Evolutionary conservation across 2,113 vertebrate species (phyloP), one percentile per base, ranked within the genome.

Genomic region (Piprites chloris): DNA sequence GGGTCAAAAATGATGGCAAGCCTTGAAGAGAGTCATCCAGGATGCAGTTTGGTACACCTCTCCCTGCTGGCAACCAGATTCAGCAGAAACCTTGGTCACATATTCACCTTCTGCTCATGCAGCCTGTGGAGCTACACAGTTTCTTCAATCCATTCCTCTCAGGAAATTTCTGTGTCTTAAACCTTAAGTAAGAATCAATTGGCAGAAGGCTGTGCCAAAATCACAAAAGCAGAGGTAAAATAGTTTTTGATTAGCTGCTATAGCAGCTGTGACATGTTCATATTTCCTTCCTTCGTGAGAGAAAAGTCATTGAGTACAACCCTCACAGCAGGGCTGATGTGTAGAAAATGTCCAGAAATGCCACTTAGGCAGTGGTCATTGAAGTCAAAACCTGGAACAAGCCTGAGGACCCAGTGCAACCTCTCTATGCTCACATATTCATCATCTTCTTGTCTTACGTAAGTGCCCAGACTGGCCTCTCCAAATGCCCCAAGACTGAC

Each of bases 381-480:
- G 46, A 88, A 77, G 41, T 68, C 42, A 75, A 41, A 92, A 53
- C 22, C 66, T 61, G 26, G 6, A 74, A 65, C 33, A 75, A 72
- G 26, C 19, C 44, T 67, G 9, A 74, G 35, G 50, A 81, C 52
- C 28, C 52, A 71, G 65, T 9, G 2, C 3, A 5, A 81, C 53
- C 56, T 87, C 69, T 68, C 12, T 4, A 0, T 0, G 0, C 35
- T 91, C 42, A 35, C 58, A 81, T 85, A 85, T 92, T 72, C 52
- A 85, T 93, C 94, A 91, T 73, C 49, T 23, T 69, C 91, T 63
- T 89, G 84, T 91, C 74, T 93, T 95, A 96, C 12, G 7, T 85
- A 95, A 93, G 87, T 3, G 32, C 87, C 84, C 87, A 93, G 94
- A 85, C 89, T 87, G 91, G 62, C 66, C 84, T 95, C 62, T 93